A percentile compares a stretch with the other conserved stretches of the same genome.
Conservation (phyloP, 2,888 invertebrate species). For the Escarpia spicata region DNA sequence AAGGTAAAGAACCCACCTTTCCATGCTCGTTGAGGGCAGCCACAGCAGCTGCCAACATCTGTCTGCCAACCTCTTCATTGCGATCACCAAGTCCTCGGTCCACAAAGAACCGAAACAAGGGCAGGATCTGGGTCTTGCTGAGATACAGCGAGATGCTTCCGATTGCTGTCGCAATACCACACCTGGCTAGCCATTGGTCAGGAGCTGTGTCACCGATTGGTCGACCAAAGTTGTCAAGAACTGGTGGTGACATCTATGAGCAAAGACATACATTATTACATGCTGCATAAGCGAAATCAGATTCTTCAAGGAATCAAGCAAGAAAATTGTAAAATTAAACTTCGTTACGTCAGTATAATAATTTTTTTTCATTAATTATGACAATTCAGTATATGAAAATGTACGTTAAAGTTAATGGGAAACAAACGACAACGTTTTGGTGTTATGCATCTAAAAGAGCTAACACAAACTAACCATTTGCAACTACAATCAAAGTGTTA, state of each 20-base stretch:
- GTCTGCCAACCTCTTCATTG: slow-evolving; percentile 80
- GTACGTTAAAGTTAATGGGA: too few relatives aligned
- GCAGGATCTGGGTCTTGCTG: slow-evolving; percentile 75
- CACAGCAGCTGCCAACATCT: slow-evolving; percentile 94
- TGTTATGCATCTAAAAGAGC: too few relatives aligned
- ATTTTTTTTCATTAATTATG: too few relatives aligned
- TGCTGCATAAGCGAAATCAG: not conserved
- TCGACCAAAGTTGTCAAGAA: slow-evolving; percentile 90
- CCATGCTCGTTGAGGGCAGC: slow-evolving; percentile 92
- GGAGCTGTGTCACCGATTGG: slow-evolving; percentile 80
- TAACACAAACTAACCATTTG: too few relatives aligned
- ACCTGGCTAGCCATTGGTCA: slow-evolving; percentile 90
- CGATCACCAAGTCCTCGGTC: slow-evolving; percentile 83
- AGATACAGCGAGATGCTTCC: slow-evolving; percentile 81
- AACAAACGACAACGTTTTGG: too few relatives aligned
- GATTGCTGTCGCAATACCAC: slow-evolving; percentile 87
- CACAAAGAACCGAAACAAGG: slow-evolving; percentile 59
- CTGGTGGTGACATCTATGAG: slow-evolving; percentile 62
- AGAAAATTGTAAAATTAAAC: not conserved
- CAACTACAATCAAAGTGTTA: too few relatives aligned
- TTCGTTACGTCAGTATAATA: not conserved
- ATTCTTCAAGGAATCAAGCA: not conserved
- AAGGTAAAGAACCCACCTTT: slow-evolving; percentile 70
- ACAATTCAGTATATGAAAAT: too few relatives aligned
- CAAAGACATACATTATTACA: not conserved